phyloP scores from a whole-genome alignment of 2,113 vertebrate genomes.

The pig (Sus scrofa) region T2T-Sscrofa CM000816.6:60504001-60504500 shows the following conservation, averaged over 20 bases:
- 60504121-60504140: neutral
- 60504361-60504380: neutral
- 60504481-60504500: conserved; percentile 38
- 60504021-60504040: neutral
- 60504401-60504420: neutral
- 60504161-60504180: neutral
- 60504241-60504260: neutral
- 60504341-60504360: neutral
- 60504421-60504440: neutral
- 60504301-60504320: neutral
- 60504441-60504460: conserved; percentile 18
- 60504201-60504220: neutral
- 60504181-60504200: neutral
- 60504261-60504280: neutral
- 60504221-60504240: neutral
- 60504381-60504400: conserved; percentile 13
- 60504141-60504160: neutral
- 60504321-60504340: neutral
- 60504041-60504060: neutral
- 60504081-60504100: neutral
- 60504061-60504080: neutral
- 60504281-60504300: neutral
- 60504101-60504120: neutral
- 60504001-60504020: neutral
- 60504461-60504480: conserved; percentile 49